phyloP scores from a whole-genome alignment of 2,113 vertebrate genomes.

The Notothenia rossii region DNA sequence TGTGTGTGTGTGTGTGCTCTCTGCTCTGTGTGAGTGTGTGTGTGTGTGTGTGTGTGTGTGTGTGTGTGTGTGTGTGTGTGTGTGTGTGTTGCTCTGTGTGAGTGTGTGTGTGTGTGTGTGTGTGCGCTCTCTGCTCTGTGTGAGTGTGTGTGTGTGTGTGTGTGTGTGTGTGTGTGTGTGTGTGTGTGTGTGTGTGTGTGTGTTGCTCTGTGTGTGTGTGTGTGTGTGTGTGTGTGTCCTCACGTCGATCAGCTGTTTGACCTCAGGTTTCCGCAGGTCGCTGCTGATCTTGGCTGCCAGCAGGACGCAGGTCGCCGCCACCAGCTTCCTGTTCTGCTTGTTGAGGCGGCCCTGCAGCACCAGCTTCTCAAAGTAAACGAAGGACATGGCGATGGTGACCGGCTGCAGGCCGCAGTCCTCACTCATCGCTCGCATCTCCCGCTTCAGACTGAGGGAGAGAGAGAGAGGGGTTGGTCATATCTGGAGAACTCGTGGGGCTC shows the following conservation, averaged over 20 bases:
- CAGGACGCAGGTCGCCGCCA: constrained; percentile 93
- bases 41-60: too few species aligned
- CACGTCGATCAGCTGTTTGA: constrained; percentile 96
- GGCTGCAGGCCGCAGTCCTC: constrained; percentile 95
- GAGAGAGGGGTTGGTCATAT: neutral
- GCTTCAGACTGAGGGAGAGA: constrained; percentile 87
- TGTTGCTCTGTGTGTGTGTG: too few species aligned
- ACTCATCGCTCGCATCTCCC: constrained; percentile 94
- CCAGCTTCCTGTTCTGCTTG: constrained; percentile 99
- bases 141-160: too few species aligned
- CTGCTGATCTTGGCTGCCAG: constrained; percentile 99
- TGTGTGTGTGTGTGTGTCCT: constrained; percentile 61
- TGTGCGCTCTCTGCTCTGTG: too few species aligned
- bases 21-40: too few species aligned
- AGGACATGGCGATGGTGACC: constrained; percentile 94
- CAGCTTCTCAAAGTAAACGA: constrained; percentile 99
- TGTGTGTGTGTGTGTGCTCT: constrained; percentile 67
- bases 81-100: too few species aligned
- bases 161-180: too few species aligned
- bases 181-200: too few species aligned
- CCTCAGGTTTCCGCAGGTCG: constrained; percentile 93
- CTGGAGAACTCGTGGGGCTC: too few species aligned
- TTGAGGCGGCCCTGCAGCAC: constrained; percentile 95
- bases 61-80: too few species aligned
- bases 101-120: too few species aligned